Conservation (phyloP, 2,888 invertebrate species). For the Patella pellucida region DNA sequence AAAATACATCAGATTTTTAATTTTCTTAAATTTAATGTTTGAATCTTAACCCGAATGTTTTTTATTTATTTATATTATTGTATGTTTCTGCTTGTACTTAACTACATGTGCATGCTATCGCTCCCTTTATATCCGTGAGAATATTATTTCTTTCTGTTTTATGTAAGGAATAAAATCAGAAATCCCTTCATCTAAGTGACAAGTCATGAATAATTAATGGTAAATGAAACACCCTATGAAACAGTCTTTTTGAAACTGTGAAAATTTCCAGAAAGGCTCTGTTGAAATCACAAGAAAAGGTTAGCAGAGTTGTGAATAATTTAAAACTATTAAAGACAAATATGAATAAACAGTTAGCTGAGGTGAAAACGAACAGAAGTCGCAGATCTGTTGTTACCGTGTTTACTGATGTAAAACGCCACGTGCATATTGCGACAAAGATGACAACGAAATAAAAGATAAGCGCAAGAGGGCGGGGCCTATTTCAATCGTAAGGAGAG, state of each 20-base stretch:
- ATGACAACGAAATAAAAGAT: background rate
- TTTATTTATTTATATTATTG: too few relatives aligned
- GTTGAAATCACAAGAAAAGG: conserved; percentile 5
- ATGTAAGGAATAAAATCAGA: too few relatives aligned
- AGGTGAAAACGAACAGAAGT: conserved; percentile 25
- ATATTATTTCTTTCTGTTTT: too few relatives aligned
- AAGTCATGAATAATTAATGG: conserved; percentile 2
- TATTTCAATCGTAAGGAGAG: background rate
- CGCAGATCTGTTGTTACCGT: conserved; percentile 11
- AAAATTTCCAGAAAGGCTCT: background rate
- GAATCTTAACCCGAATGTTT: too few relatives aligned
- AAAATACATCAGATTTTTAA: too few relatives aligned
- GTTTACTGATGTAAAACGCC: background rate
- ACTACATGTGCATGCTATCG: too few relatives aligned
- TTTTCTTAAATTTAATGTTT: too few relatives aligned
- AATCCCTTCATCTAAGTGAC: background rate
- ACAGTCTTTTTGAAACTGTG: background rate
- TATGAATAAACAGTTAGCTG: conserved; percentile 7
- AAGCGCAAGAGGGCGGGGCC: conserved; percentile 6
- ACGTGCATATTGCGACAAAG: background rate
- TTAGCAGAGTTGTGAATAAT: background rate
- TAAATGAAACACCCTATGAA: background rate
- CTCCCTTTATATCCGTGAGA: too few relatives aligned
- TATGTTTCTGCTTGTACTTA: too few relatives aligned
- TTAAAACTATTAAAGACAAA: conserved; percentile 4